Percentiles rank a stretch among this genome's conserved stretches.
phyloP scores from a whole-genome alignment of 2,888 invertebrate species.

The Agrochola litura region DNA sequence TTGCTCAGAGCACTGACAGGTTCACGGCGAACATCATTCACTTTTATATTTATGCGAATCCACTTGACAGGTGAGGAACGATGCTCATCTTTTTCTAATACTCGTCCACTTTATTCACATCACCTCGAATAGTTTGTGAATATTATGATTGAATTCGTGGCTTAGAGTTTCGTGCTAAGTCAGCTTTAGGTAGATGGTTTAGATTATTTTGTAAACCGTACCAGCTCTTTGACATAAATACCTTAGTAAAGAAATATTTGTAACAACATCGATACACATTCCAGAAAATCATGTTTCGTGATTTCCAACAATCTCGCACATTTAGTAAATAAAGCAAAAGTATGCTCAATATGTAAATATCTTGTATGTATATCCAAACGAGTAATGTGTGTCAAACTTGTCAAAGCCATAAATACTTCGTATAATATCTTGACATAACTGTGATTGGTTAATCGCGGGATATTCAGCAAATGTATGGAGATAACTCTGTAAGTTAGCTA shows the following conservation, averaged over 20 bases:
- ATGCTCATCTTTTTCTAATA: conserved; percentile 79
- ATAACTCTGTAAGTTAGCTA: conserved; percentile 71
- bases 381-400: conserved; percentile 61
- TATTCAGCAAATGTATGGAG: conserved; percentile 69
- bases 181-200: background rate
- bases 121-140: conserved; percentile 45
- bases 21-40: conserved; percentile 85
- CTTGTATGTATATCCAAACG: conserved; percentile 41
- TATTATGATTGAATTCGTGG: conserved; percentile 1
- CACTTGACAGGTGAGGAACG: conserved; percentile 84
- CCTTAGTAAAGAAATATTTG: conserved; percentile 1
- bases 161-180: background rate
- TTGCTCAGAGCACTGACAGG: conserved; percentile 83
- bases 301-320: conserved; percentile 24
- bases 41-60: conserved; percentile 88
- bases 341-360: conserved; percentile 54
- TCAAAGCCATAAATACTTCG: conserved; percentile 59
- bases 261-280: conserved; percentile 1
- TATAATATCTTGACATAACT: conserved; percentile 57
- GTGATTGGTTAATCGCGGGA: conserved; percentile 69
- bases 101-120: conserved; percentile 70
- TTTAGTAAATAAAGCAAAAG: conserved; percentile 48
- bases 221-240: conserved; percentile 1
- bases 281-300: conserved; percentile 15
- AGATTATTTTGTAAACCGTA: conserved; percentile 8